These are phyloP conservation scores for Musca vetustissima DNA, from an alignment of 1,140 invertebrate genomes.

Conservation along the genomic window DNA sequence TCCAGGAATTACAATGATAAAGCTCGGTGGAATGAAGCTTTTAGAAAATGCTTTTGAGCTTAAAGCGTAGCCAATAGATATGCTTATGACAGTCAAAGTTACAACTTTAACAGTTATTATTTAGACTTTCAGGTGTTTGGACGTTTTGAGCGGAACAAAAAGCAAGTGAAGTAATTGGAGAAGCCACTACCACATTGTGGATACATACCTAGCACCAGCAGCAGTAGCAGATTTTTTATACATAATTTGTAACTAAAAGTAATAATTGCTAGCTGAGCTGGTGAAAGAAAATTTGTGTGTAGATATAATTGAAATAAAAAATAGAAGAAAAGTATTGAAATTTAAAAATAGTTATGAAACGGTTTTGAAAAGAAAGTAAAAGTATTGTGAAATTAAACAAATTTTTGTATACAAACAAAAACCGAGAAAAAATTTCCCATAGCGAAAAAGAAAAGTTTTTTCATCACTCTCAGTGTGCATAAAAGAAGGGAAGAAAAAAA, in stretches of 20 bases:
- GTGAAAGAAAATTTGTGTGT: too few relatives aligned
- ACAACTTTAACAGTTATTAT: slow-evolving; percentile 29
- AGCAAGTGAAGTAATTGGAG: slow-evolving; percentile 9
- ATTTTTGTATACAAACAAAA: background rate
- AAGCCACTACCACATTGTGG: background rate
- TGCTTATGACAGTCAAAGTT: background rate
- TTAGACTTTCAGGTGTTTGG: slow-evolving; percentile 25
- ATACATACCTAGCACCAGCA: too few relatives aligned
- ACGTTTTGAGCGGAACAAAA: slow-evolving; percentile 26
- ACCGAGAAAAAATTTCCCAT: background rate
- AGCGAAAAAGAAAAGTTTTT: background rate
- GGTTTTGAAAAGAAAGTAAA: too few relatives aligned
- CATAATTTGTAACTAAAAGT: too few relatives aligned
- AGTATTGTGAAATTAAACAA: background rate
- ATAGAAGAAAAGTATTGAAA: too few relatives aligned
- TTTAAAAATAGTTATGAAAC: too few relatives aligned
- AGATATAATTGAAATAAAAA: too few relatives aligned
- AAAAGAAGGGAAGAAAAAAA: background rate
- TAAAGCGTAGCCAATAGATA: slow-evolving; percentile 1
- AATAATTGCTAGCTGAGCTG: too few relatives aligned
- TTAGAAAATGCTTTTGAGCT: slow-evolving; percentile 17
- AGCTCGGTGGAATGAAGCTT: slow-evolving; percentile 21
- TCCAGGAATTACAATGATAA: slow-evolving; percentile 24
- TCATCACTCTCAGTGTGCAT: too few relatives aligned
- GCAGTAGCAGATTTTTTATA: too few relatives aligned